Evolutionary conservation across 2,113 vertebrate species (phyloP).

Genomic region (pig (Sus scrofa)): T2T-Sscrofa CM000818.6:100954001-100954500

Average conservation of each 20-base stretch:
- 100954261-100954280: not conserved
- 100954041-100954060: too few species aligned
- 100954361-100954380: not conserved
- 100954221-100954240: not conserved
- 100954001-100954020: too few species aligned
- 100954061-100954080: too few species aligned
- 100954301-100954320: not conserved
- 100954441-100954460: too few species aligned
- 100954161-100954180: not conserved
- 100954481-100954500: too few species aligned
- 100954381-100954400: not conserved
- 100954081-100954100: not conserved
- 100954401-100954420: conserved; percentile 17
- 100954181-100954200: conserved; percentile 2
- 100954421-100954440: too few species aligned
- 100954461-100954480: too few species aligned
- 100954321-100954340: not conserved
- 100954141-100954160: not conserved
- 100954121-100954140: not conserved
- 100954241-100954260: not conserved
- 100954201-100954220: not conserved
- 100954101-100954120: not conserved
- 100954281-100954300: not conserved
- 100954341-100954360: not conserved
- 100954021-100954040: too few species aligned